phyloP scores from a whole-genome alignment of 2,888 invertebrate genomes.

The Nymphalis c-album region DNA sequence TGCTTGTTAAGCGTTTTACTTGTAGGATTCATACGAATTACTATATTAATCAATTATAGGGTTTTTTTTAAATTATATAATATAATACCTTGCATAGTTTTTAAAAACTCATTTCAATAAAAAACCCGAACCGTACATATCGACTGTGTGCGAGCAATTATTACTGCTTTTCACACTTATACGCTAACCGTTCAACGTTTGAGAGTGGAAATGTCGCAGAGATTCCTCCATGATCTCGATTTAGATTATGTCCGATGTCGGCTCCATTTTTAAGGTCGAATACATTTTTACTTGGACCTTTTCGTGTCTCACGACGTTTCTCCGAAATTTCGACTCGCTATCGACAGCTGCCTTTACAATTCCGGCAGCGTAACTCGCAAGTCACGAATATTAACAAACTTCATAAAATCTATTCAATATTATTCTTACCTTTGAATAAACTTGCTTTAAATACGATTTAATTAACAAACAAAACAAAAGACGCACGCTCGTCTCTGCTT shows the following conservation, averaged over 20 bases:
- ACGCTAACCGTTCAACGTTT: conserved; percentile 64
- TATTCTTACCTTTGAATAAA: conserved; percentile 27
- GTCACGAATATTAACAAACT: conserved; percentile 35
- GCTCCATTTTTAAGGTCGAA: conserved; percentile 44
- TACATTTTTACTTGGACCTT: conserved; percentile 36
- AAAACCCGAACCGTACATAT: conserved; percentile 40
- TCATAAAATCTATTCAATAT: conserved; percentile 16
- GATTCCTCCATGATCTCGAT: conserved; percentile 38
- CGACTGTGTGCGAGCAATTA: conserved; percentile 63
- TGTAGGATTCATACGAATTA: too few relatives aligned
- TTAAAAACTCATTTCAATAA: conserved; percentile 4
- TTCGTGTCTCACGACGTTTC: conserved; percentile 51
- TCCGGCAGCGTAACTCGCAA: conserved; percentile 23
- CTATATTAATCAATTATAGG: too few relatives aligned
- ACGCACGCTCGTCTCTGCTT: conserved; percentile 35
- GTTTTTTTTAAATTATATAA: too few relatives aligned
- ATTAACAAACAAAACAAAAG: conserved; percentile 61
- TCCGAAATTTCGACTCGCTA: conserved; percentile 35
- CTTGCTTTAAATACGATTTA: conserved; percentile 50
- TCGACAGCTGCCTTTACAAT: conserved; percentile 19
- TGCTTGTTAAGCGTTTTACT: too few relatives aligned
- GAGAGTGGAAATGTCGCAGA: conserved; percentile 65
- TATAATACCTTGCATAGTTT: too few relatives aligned
- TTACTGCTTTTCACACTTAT: conserved; percentile 73
- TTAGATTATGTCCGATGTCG: conserved; percentile 32